Base-by-base conservation (phyloP, 1,140 invertebrate genomes). In the Bombyx mandarina region DNA sequence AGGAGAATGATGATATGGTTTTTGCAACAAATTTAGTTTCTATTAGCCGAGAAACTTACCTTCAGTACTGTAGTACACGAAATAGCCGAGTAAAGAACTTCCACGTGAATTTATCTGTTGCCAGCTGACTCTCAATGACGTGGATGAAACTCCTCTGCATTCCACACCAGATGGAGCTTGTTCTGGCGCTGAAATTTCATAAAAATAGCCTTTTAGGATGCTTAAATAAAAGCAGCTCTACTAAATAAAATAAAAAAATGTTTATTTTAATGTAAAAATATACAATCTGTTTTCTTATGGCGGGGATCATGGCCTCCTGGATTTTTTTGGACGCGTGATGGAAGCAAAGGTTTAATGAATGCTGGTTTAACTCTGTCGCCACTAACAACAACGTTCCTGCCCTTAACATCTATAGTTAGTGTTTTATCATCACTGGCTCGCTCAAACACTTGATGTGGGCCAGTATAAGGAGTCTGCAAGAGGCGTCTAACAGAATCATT, bases 121-220 rank as follows among this genome's bases (percentile, higher is more conserved):
- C 83, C 83, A 86, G 8, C 73, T 71, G 0, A 83, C 61, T 0
- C 81, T 62, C 5, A 84, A 49, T 1, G 77, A 82, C 0, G 78
- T 66, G 0, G 80, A 77, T 1, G 80, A 79, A 8, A 80, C 73
- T 3, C 80, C 82, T 45, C 75, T 66, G 57, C 82, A 84, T 55
- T 82, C 77, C 10, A 86, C 77, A 6, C 71, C 68, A 9, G 72
- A 66, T 9, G 81, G 79, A 0, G 82, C 65, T 6, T 74, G 70
- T 56, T 86, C 82, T n/a, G 82, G 82, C 0, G 82, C 82, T 86
- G 62, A 7, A 70, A 68, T 18, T 18, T 18, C 12, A 10, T 54
- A 10, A 49, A 12, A 26, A 52, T 52, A 10, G 0, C 7, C 7
- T 42, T 35, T 42, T 26, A 1, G 12, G 1, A 18, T 18, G 12